A percentile compares a stretch with the other conserved stretches of the same genome.
These are phyloP conservation scores for Drosophila pruinosa DNA, from an alignment of 1,140 invertebrate species.

Conservation along the genomic window DNA sequence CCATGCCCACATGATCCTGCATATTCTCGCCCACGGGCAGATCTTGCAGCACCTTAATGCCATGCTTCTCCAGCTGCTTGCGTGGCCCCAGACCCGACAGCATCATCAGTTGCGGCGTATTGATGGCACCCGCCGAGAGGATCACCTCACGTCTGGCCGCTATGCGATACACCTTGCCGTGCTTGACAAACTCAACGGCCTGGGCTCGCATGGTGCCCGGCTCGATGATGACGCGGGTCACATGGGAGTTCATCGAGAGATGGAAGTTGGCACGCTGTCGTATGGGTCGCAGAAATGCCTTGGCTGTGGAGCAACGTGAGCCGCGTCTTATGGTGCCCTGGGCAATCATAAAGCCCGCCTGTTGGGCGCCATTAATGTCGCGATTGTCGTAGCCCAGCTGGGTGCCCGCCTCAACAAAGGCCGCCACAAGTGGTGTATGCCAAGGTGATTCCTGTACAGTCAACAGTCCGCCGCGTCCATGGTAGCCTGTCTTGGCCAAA, in stretches of 20 bases:
- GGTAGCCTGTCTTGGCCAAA: conserved; percentile 87
- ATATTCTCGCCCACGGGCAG: conserved; percentile 90
- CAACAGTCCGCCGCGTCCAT: conserved; percentile 89
- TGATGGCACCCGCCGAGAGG: conserved; percentile 91
- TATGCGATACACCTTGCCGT: conserved; percentile 87
- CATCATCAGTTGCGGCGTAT: conserved; percentile 92
- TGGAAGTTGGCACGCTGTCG: conserved; percentile 91
- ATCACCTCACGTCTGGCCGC: conserved; percentile 90
- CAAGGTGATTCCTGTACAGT: conserved; percentile 93
- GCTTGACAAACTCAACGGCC: conserved; percentile 89
- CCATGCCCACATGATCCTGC: conserved; percentile 92
- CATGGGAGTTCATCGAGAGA: conserved; percentile 90
- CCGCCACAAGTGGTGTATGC: conserved; percentile 90
- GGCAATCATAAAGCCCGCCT: conserved; percentile 94
- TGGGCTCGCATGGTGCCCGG: conserved; percentile 88
- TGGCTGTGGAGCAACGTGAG: conserved; percentile 93
- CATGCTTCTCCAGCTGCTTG: conserved; percentile 88
- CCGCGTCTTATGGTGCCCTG: conserved; percentile 94
- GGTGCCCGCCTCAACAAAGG: conserved; percentile 93
- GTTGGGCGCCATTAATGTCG: conserved; percentile 92
- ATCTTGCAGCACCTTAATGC: conserved; percentile 89
- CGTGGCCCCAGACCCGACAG: conserved; percentile 93
- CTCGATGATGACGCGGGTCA: conserved; percentile 88
- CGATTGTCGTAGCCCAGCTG: conserved; percentile 94
- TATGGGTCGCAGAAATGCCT: conserved; percentile 93